phyloP scores from a whole-genome alignment of 2,888 invertebrate genomes.

The Muschampia plurimacula region DNA sequence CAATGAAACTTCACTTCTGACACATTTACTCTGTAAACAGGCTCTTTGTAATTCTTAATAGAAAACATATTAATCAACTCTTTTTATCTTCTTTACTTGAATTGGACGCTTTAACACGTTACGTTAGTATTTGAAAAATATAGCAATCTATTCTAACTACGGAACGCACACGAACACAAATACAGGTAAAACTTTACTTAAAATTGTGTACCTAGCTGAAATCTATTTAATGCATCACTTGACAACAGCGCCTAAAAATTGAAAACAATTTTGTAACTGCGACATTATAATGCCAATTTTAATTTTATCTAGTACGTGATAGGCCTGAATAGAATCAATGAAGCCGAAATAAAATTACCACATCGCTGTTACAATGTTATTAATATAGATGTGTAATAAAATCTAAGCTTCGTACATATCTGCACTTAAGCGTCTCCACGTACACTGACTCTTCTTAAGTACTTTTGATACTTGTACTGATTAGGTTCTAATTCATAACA shows the following conservation, averaged over 20 bases:
- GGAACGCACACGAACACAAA: conserved; percentile 14
- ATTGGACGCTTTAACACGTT: background rate
- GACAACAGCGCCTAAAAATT: background rate
- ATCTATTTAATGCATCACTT: conserved; percentile 15
- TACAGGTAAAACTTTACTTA: background rate
- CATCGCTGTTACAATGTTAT: conserved; percentile 22
- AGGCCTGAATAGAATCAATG: background rate
- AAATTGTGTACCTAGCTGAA: conserved; percentile 2
- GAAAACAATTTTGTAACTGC: conserved; percentile 24
- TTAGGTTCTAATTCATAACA: background rate
- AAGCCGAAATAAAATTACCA: background rate
- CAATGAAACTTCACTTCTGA: no score
- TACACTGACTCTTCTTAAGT: conserved; percentile 9
- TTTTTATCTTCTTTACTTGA: background rate
- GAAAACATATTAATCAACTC: no score
- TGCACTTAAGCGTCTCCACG: conserved; percentile 12
- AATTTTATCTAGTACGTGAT: background rate
- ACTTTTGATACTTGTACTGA: conserved; percentile 1
- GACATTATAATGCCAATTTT: conserved; percentile 3
- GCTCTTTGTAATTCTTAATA: no score
- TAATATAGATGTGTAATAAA: background rate
- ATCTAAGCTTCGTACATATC: background rate
- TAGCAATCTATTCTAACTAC: conserved; percentile 7
- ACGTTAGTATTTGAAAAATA: background rate
- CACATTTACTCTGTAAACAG: no score